Conservation (phyloP, 1,140 invertebrate species). For the Phenacoccus solenopsis region DNA sequence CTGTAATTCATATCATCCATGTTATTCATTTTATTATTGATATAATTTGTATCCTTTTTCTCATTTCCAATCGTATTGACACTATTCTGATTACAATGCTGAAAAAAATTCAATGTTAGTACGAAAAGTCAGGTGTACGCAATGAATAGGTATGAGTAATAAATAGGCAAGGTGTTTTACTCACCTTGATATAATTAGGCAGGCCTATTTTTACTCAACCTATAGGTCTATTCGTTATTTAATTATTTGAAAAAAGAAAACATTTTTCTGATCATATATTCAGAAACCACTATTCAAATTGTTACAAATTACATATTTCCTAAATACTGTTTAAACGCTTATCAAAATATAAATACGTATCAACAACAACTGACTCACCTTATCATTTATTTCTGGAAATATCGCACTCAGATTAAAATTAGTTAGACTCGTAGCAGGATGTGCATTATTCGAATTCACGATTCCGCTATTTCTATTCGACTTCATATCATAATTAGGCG, state of each 20-base stretch:
- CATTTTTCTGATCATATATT: too few relatives aligned
- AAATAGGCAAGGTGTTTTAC: too few relatives aligned
- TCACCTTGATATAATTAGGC: too few relatives aligned
- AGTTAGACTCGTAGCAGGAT: conserved; percentile 39
- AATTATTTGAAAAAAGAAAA: too few relatives aligned
- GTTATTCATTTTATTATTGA: neutral
- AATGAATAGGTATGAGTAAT: neutral
- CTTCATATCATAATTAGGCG: neutral
- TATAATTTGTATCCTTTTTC: neutral
- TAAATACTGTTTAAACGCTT: too few relatives aligned
- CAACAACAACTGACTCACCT: too few relatives aligned
- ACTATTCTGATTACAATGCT: neutral
- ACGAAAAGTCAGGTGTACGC: neutral
- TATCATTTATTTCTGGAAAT: conserved; percentile 53
- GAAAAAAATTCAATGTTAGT: neutral
- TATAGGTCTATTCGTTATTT: too few relatives aligned
- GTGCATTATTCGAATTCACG: neutral
- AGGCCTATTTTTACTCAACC: too few relatives aligned
- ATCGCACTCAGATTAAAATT: conserved; percentile 55
- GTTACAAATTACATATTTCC: too few relatives aligned
- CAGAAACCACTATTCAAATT: too few relatives aligned
- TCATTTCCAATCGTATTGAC: neutral
- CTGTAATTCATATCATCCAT: conserved; percentile 8
- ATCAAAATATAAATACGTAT: too few relatives aligned
- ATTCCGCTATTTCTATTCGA: neutral